Percentiles rank a stretch among this genome's conserved stretches.
Conservation (phyloP, 2,797 vertebrate species). For the Gambusia yucatana region DNA sequence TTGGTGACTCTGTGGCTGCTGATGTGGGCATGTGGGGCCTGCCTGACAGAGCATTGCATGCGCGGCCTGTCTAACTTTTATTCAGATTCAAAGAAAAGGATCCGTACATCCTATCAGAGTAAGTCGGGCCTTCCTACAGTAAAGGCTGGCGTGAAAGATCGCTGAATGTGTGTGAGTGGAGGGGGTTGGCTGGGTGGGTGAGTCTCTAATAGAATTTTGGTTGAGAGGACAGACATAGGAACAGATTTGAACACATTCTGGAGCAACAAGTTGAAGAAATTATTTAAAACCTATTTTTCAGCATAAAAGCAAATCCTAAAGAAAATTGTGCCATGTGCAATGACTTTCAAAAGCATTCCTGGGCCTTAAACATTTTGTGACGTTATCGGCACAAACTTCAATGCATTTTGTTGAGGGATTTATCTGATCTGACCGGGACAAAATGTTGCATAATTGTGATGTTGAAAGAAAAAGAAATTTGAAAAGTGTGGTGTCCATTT, state of each 20-base stretch:
- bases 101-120: slow-evolving; percentile 99
- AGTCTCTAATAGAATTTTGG: slow-evolving; percentile 24
- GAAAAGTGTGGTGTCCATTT: background rate
- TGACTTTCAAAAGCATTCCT: background rate
- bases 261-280: slow-evolving; percentile 51
- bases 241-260: slow-evolving; percentile 28
- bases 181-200: background rate
- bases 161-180: slow-evolving; percentile 35
- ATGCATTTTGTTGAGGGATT: too few species aligned
- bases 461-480: background rate
- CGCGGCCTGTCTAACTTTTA: slow-evolving; percentile 99
- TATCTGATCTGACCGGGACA: too few species aligned
- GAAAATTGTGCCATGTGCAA: slow-evolving; percentile 12
- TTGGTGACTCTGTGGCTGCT: slow-evolving; percentile 85
- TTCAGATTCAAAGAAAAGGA: slow-evolving; percentile 99
- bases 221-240: slow-evolving; percentile 14
- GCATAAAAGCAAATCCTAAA: background rate
- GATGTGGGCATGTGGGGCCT: slow-evolving; percentile 91
- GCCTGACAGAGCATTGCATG: slow-evolving; percentile 99
- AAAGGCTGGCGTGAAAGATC: slow-evolving; percentile 43
- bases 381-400: background rate
- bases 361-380: background rate
- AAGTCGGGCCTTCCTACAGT: slow-evolving; percentile 83
- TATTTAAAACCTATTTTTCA: slow-evolving; percentile 49
- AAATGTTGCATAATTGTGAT: background rate